These are phyloP conservation scores for Pseudococcus longispinus DNA, from an alignment of 2,888 invertebrate genomes.

Conservation along the genomic window DNA sequence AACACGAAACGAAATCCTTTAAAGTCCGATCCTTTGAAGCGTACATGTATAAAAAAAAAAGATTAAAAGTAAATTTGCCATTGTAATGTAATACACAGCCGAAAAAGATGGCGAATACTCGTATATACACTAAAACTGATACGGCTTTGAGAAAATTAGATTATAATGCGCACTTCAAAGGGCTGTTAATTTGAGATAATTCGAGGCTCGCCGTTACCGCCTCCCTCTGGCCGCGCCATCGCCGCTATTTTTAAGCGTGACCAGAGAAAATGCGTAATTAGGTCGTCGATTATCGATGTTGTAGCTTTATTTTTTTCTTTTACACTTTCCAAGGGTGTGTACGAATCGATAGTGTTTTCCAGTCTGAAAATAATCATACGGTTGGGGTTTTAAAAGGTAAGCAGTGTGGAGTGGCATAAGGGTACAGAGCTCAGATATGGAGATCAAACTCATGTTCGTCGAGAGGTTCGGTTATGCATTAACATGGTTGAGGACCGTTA, in stretches of 20 bases:
- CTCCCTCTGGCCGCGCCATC: neutral
- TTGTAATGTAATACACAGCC: constrained; percentile 31
- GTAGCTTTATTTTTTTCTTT: constrained; percentile 4
- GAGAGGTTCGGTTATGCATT: neutral
- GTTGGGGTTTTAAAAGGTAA: neutral
- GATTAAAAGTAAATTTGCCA: constrained; percentile 35
- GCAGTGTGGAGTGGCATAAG: neutral
- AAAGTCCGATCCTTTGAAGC: constrained; percentile 33
- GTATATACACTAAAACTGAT: constrained; percentile 28
- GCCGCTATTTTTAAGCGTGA: constrained; percentile 10
- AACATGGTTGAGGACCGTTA: neutral
- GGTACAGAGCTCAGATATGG: neutral
- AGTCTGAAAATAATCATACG: neutral
- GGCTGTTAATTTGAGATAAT: constrained; percentile 39
- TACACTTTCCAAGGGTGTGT: constrained; percentile 17
- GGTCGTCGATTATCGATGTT: constrained; percentile 30
- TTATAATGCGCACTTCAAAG: constrained; percentile 39
- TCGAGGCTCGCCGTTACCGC: neutral
- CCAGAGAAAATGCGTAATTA: constrained; percentile 35
- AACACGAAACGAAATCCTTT: constrained; percentile 1
- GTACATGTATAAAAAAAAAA: neutral
- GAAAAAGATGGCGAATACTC: constrained; percentile 28
- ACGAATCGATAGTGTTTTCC: constrained; percentile 17
- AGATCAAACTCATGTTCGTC: neutral
- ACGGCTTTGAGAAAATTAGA: constrained; percentile 39